Conservation (phyloP, 2,113 vertebrate genomes). For the Suncus etruscus region DNA sequence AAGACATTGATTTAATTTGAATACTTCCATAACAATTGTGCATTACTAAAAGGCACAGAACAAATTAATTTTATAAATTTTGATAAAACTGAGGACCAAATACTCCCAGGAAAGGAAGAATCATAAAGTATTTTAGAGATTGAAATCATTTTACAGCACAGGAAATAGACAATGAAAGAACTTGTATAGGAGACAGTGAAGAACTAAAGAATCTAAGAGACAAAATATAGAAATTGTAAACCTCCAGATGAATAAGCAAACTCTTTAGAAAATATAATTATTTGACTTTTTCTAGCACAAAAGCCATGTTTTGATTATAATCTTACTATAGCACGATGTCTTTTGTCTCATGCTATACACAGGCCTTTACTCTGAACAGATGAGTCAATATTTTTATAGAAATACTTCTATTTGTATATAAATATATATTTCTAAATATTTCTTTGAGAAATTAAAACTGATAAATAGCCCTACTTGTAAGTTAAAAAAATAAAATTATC, state of each 20-base stretch:
- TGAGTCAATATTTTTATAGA: neutral
- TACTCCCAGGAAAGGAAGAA: neutral
- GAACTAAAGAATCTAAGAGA: no score
- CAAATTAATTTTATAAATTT: no score
- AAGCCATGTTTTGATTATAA: neutral
- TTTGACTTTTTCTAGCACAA: neutral
- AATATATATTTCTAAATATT: no score
- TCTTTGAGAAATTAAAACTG: neutral
- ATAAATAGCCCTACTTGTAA: neutral
- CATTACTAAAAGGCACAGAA: no score
- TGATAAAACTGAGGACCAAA: no score
- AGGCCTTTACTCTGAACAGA: neutral
- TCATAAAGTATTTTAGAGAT: neutral
- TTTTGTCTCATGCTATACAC: neutral
- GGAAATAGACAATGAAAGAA: neutral
- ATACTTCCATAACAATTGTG: no score
- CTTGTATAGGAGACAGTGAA: no score
- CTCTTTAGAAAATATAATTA: neutral
- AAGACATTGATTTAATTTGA: neutral
- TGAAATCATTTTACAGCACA: neutral
- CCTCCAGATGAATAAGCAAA: no score
- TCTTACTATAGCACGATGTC: neutral
- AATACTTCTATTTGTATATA: no score
- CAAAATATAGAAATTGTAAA: neutral
- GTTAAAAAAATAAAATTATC: neutral